phyloP scores from a whole-genome alignment of 2,888 invertebrate species.

The Hipparchia sbordonii region DNA sequence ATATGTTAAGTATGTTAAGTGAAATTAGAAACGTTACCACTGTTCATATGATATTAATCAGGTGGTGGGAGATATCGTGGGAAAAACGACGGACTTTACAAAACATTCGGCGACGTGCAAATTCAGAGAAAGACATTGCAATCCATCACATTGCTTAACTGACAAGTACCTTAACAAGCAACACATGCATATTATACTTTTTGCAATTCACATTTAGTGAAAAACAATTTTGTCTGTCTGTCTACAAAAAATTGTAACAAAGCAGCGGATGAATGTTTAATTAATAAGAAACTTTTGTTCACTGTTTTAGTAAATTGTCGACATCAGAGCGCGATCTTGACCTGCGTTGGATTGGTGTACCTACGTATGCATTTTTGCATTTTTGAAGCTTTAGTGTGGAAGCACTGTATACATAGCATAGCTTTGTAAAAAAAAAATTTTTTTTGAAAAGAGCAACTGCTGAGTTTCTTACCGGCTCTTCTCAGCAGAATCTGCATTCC shows the following conservation, averaged over 20 bases:
- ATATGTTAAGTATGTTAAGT: neutral
- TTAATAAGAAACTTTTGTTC: no score
- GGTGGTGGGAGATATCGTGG: slow-evolving; percentile 9
- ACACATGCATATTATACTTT: neutral
- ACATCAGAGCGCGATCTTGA: no score
- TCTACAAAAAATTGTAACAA: neutral
- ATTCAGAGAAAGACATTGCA: slow-evolving; percentile 19
- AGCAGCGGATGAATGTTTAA: no score
- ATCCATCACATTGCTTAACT: neutral
- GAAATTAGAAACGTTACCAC: slow-evolving; percentile 15
- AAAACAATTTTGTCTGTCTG: neutral
- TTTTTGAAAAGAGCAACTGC: no score
- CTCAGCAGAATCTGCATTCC: no score
- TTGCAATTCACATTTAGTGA: slow-evolving; percentile 1
- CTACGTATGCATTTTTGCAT: no score
- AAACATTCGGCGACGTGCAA: slow-evolving; percentile 20
- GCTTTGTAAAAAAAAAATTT: no score
- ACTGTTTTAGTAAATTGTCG: no score
- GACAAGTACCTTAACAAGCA: neutral
- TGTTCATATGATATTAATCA: slow-evolving; percentile 16
- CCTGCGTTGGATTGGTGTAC: no score
- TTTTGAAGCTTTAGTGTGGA: no score
- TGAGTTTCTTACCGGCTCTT: no score
- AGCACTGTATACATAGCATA: no score
- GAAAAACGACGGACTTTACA: slow-evolving; percentile 12